Evolutionary conservation across 2,797 vertebrate species (phyloP), one percentile per base, ranked within the genome.

Genomic region (Parotocinclus haroldoi): DNA sequence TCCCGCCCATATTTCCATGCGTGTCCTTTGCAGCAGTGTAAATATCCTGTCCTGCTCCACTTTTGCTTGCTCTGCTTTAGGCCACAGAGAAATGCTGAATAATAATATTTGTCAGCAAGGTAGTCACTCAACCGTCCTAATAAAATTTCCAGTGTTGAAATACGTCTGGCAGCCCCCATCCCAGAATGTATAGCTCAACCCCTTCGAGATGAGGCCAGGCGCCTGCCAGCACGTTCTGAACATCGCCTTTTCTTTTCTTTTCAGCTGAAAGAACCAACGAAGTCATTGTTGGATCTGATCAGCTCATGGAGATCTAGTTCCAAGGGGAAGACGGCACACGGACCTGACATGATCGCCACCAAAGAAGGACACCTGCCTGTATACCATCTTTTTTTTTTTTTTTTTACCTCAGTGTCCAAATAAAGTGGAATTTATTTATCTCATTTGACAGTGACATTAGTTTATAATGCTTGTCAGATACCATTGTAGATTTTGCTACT

Each of bases 231-330:
- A 49, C 17, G 11, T 46, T 63, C 37, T 69, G 8, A 68, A 52
- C 11, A 10, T 59, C 58, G 14, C 59, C 10, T 58, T 54, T 74
- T 40, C 66, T 38, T 89, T 66, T 40, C 58, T 55, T 64, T 73
- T 27, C 84, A 99, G 97, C 91, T 80, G 96, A 96, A 87, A 91
- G 92, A 81, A 90, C 91, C 78, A 98, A 98, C 57, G 97, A 99
- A 79, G 93, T 99, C 81, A 99, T 99, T 54, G 94, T 98, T 81
- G 95, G 95, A 81, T 93, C 84, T 1, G 95, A 98, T 83, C 96
- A 96, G 78, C 90, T 99, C 84, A 98, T 99, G 96, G 95, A 98
- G 90, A 96, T 99, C 89, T 99, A 90, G 82, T 64, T 63, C 48
- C 66, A 63, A 27, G 38, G 17, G n/a, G 44, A n/a, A 69, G 40